Base-by-base conservation (phyloP, 2,888 invertebrate genomes). In the Drosophila phalerata region DNA sequence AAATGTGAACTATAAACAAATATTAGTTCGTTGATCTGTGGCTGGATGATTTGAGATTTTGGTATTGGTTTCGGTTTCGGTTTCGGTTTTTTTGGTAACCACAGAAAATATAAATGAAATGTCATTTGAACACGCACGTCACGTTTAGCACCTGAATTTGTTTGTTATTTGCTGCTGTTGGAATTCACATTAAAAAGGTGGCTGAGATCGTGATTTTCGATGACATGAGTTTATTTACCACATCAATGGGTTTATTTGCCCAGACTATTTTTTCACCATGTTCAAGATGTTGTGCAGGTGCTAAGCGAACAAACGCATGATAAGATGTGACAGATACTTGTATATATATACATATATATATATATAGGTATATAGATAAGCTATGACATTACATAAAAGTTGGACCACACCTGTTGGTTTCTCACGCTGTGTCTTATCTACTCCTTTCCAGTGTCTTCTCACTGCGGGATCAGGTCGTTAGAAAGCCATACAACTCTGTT, bases 121-220 rank as follows among this genome's bases (percentile, higher is more conserved):
- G 73, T 82, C 85, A 73, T 71, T 87, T 85, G 68, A 68, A 79
- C 88, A 84, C 85, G 88, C 88, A 84, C 77, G 40, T 57, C 88
- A 85, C 77, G 73, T 60, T 70, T 72, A 70, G 73, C 87, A 87
- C 79, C 85, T 85, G 76, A 85, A 79, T 77, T 56, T 75, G 75
- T 77, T 73, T 77, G 69, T 49, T 45, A 30, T 69, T 70, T 43
- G 53, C 67, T 73, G 67, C 56, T 63, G 25, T 10, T 57, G 56
- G 15, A 68, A 56, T 47, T 49, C 57, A 30, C 34, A 51, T 42
- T 30, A 17, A n/a, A 22, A 22, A 17, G 30, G 55, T 25, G 42
- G 38, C 32, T 47, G 69, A 53, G 70, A 69, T 82, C 84, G 84
- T 84, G 84, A 84, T 88, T 84, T 85, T 62, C 52, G 68, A 79